A percentile compares a stretch with the other conserved stretches of the same genome.
phyloP scores from a whole-genome alignment of 1,140 invertebrate species.

The Brachionus manjavacas region DNA sequence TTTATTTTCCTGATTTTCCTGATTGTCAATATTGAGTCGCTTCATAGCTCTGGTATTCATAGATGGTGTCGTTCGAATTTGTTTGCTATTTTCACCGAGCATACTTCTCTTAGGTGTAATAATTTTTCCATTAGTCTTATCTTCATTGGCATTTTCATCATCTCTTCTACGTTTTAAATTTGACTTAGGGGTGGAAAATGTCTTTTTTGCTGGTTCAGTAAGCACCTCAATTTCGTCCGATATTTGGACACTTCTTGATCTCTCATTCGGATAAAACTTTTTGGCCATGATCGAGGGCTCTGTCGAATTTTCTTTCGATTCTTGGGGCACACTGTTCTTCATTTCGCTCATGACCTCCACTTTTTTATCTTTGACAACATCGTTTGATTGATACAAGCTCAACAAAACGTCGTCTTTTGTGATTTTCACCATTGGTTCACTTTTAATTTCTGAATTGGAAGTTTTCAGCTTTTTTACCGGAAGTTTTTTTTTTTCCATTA shows the following conservation, averaged over 20 bases:
- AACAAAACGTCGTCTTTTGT: not conserved
- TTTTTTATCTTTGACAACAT: not conserved
- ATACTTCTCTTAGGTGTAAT: not conserved
- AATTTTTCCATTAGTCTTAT: not conserved
- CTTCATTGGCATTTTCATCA: not conserved
- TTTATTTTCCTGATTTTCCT: slow-evolving; percentile 24
- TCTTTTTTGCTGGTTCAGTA: not conserved
- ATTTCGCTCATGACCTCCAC: not conserved
- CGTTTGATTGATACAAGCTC: not conserved
- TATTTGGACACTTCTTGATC: not conserved
- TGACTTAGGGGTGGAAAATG: not conserved
- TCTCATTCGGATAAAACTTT: slow-evolving; percentile 1
- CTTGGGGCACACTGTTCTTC: not conserved
- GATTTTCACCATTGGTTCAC: not conserved
- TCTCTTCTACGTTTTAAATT: not conserved
- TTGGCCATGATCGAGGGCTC: not conserved
- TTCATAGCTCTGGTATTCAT: not conserved
- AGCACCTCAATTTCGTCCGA: not conserved
- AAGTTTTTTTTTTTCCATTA: not conserved
- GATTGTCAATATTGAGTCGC: not conserved
- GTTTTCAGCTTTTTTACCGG: not conserved
- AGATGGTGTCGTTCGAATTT: not conserved
- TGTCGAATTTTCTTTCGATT: not conserved
- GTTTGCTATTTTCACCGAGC: not conserved
- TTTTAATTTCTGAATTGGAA: not conserved